Evolutionary conservation across 2,113 vertebrate species (phyloP).

Genomic region (Oceanodroma tethys): DNA sequence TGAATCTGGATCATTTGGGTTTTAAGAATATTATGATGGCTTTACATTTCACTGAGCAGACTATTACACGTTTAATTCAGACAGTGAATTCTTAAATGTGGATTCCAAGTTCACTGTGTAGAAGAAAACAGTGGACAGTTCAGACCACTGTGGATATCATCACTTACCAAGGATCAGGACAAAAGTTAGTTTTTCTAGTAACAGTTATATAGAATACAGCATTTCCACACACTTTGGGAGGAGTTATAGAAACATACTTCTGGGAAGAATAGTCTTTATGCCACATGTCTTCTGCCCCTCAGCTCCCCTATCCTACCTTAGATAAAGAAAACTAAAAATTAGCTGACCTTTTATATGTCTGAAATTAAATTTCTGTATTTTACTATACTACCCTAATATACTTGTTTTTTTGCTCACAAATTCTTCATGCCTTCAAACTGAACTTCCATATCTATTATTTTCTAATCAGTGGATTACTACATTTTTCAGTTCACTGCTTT

Average conservation of each 20-base stretch:
- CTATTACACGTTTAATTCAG: not conserved
- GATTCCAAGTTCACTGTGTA: not conserved
- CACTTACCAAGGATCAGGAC: not conserved
- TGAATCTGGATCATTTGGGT: constrained; percentile 21
- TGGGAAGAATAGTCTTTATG: not conserved
- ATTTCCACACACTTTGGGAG: not conserved
- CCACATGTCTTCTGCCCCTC: not conserved
- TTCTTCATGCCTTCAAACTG: not conserved
- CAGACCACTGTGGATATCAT: not conserved
- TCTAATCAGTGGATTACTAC: not conserved
- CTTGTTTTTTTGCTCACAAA: not conserved
- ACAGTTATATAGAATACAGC: not conserved
- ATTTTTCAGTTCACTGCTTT: not conserved
- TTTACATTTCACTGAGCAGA: constrained; percentile 38
- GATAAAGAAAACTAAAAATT: not conserved
- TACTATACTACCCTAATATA: not conserved
- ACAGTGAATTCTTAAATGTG: not conserved
- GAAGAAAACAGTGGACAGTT: not conserved
- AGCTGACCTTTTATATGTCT: not conserved
- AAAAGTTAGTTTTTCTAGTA: not conserved
- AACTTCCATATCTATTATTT: not conserved
- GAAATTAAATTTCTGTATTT: not conserved
- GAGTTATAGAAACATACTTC: not conserved
- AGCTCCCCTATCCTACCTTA: not conserved
- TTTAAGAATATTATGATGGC: constrained; percentile 28